phyloP scores from a whole-genome alignment of 2,113 vertebrate genomes.

The Xiphorhynchus elegans region DNA sequence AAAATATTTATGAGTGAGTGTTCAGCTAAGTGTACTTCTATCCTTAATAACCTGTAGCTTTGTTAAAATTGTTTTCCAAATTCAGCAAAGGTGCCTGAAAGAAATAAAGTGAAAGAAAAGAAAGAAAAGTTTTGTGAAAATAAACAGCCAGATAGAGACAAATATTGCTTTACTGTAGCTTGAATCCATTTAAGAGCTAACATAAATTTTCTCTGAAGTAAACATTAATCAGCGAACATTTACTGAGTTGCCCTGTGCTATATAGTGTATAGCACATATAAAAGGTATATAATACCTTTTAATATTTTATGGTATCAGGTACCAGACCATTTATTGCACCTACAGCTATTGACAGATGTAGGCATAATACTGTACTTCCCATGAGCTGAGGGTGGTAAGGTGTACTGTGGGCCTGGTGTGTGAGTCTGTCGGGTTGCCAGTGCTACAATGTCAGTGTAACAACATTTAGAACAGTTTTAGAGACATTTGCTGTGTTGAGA shows the following conservation, averaged over 20 bases:
- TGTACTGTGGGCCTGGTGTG: accelerated
- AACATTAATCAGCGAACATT: not conserved
- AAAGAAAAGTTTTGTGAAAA: too few relatives aligned
- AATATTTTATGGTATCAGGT: not conserved
- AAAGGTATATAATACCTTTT: not conserved
- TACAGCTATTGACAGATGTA: accelerated
- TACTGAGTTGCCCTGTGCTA: not conserved
- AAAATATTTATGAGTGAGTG: not conserved
- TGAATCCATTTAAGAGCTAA: not conserved
- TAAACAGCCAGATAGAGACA: too few relatives aligned
- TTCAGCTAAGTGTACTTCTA: not conserved
- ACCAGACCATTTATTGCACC: not conserved
- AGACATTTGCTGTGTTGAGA: not conserved
- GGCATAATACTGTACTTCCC: not conserved
- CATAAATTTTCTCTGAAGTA: not conserved
- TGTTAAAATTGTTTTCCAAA: not conserved
- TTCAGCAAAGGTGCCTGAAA: too few relatives aligned
- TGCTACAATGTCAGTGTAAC: not conserved
- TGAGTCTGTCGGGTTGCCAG: not conserved
- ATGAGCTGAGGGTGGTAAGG: not conserved
- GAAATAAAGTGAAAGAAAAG: too few relatives aligned
- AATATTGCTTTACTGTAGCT: not conserved
- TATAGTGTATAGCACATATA: not conserved
- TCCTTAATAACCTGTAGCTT: not conserved
- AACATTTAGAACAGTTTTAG: not conserved